Base-by-base conservation (phyloP, 2,888 invertebrate genomes). In the Phymatocera aterrima region DNA sequence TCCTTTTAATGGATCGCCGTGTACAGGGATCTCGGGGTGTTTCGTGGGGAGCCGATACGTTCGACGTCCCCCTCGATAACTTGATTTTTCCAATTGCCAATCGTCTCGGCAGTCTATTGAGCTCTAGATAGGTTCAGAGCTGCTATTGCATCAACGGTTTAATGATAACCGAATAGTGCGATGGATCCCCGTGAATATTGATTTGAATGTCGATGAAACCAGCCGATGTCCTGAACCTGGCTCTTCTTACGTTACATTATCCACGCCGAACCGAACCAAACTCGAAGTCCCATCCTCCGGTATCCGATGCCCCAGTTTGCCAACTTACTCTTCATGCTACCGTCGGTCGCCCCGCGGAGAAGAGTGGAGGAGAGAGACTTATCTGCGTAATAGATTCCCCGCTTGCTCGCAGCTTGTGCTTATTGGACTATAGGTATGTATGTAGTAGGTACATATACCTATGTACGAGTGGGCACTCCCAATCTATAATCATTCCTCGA, bases 351-450 rank as follows among this genome's bases (percentile, higher is more conserved):
- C 2, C n/a, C 15, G n/a, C 21, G 21, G 2, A 61, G 24, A 15
- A 8, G 24, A 15, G 10, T 8, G 10, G 18, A 12, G 37, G 18
- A 24, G n/a, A 24, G 40, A 54, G 75, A 75, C 75, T 75, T 75
- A 54, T 75, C 75, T 75, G 75, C 40, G 43, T 75, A 75, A 75
- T 75, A 75, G 75, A 75, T 75, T 75, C 75, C 57, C 37, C 57
- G 57, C 57, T 24, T 57, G 18, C 70, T n/a, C 24, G 24, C 28
- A 68, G 68, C 68, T 68, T 68, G 15, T 43, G 43, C n/a, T n/a
- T n/a, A n/a, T n/a, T 43, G 48, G 70, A n/a, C 31, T 43, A 72
- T 21, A 72, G 28, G n/a, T 10, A 51, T 15, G 5, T 1, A 1
- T n/a, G 18, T 4, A n/a, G 43, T 68, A 24, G 68, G 65, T 65